Evolutionary conservation across 2,888 invertebrate species (phyloP), one percentile per base, ranked within the genome.

Genomic region (Epirrita christyi): DNA sequence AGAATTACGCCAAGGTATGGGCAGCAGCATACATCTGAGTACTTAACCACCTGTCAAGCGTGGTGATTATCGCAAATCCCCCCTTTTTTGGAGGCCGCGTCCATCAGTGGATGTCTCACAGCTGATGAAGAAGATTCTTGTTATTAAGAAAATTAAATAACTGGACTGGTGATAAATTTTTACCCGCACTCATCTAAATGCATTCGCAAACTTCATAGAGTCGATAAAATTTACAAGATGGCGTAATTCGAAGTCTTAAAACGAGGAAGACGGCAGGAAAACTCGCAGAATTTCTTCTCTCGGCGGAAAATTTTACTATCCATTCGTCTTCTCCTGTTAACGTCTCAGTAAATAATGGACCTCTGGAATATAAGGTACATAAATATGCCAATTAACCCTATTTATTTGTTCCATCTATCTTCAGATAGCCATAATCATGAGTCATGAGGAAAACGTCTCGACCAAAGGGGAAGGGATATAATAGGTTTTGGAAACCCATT

Each of bases 361-460:
- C 9, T 46, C 41, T 37, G 10, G 27, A 36, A 8, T 53, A 52
- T 48, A 36, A 28, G 40, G 11, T 48, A 56, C 54, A 61, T 59
- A 67, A 67, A 67, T 65, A 62, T 49, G 53, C 55, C 65, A 65
- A 64, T 67, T 65, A 61, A 52, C 46, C 21, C 34, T 49, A 55
- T 65, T 63, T 65, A 62, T 65, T 60, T 61, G 59, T 50, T 32
- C 53, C 54, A 62, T 67, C 51, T 49, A 61, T 65, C 61, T 37
- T 59, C 51, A 48, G 48, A 59, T 56, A 54, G 46, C n/a, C 43
- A 59, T 67, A 65, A 67, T 65, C 61, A 63, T 50, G 60, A 65
- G 50, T 62, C 62, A 65, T 61, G 62, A 61, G 59, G 63, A 64
- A 65, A 65, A 64, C 63, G 54, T 56, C 57, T 62, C 43, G 54